A percentile compares a stretch with the other conserved stretches of the same genome.
Conservation (phyloP, 2,888 invertebrate species). For the Artemia sinica region DNA sequence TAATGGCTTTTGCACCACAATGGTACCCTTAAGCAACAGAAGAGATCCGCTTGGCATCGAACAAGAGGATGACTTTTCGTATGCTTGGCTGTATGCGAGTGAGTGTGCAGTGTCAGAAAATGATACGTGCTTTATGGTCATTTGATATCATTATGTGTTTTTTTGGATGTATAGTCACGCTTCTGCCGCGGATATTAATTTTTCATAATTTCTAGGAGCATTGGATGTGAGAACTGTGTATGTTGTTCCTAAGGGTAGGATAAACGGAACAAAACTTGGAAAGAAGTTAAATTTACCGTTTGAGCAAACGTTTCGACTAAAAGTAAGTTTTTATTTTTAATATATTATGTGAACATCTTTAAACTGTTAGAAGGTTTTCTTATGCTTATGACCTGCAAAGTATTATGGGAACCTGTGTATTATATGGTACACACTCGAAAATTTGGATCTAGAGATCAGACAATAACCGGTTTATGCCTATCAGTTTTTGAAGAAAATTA, state of each 20-base stretch:
- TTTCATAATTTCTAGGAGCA: constrained; percentile 29
- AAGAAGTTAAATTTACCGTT: not conserved
- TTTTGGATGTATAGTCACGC: not conserved
- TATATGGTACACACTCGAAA: too few relatives aligned
- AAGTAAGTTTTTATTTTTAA: not conserved
- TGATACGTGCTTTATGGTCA: constrained; percentile 10
- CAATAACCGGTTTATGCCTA: too few relatives aligned
- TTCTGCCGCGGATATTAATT: not conserved
- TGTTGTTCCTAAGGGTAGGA: constrained; percentile 34
- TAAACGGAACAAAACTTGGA: constrained; percentile 21
- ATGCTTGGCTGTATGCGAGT: not conserved
- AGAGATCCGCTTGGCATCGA: not conserved
- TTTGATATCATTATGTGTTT: constrained; percentile 20
- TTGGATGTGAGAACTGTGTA: constrained; percentile 37
- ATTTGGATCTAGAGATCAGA: too few relatives aligned
- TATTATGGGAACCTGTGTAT: too few relatives aligned
- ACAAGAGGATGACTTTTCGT: not conserved
- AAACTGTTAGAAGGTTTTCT: too few relatives aligned
- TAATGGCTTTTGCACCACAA: not conserved
- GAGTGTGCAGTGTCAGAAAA: constrained; percentile 8
- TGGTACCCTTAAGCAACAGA: not conserved
- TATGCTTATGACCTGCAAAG: too few relatives aligned
- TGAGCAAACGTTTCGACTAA: constrained; percentile 1
- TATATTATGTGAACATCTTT: too few relatives aligned
- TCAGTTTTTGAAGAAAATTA: too few relatives aligned